A percentile compares a stretch with the other conserved stretches of the same genome.
phyloP scores from a whole-genome alignment of 2,113 vertebrate genomes.

The Pampusana beccarii region DNA sequence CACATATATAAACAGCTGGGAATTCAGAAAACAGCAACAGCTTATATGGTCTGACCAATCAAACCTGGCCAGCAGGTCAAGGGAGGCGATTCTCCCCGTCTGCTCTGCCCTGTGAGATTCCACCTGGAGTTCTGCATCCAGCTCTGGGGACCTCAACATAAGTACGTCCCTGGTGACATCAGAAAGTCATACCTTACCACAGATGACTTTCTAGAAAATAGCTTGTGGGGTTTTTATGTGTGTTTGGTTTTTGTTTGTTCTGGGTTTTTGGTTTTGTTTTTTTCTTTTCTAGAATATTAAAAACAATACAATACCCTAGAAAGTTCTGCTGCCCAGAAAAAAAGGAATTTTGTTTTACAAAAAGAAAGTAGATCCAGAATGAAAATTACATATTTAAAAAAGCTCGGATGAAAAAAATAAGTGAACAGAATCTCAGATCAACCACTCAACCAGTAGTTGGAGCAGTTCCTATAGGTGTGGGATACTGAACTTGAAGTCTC shows the following conservation, averaged over 20 bases:
- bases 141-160: not conserved
- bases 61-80: not conserved
- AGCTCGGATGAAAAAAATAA: not conserved
- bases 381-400: not conserved
- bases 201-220: no score
- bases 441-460: not conserved
- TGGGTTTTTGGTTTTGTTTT: no score
- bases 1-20: not conserved
- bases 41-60: not conserved
- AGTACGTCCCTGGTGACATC: no score
- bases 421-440: not conserved
- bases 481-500: not conserved
- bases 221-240: not conserved
- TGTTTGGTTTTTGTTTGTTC: not conserved
- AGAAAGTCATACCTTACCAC: no score
- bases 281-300: not conserved
- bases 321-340: not conserved
- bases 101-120: not conserved
- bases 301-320: not conserved
- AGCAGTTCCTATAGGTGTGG: no score
- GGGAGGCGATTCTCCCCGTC: not conserved
- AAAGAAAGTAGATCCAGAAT: not conserved
- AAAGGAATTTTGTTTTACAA: not conserved
- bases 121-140: accelerated
- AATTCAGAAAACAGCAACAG: not conserved